Evolutionary conservation across 1,140 invertebrate species (phyloP).

Genomic region (Lycorma delicatula): DNA sequence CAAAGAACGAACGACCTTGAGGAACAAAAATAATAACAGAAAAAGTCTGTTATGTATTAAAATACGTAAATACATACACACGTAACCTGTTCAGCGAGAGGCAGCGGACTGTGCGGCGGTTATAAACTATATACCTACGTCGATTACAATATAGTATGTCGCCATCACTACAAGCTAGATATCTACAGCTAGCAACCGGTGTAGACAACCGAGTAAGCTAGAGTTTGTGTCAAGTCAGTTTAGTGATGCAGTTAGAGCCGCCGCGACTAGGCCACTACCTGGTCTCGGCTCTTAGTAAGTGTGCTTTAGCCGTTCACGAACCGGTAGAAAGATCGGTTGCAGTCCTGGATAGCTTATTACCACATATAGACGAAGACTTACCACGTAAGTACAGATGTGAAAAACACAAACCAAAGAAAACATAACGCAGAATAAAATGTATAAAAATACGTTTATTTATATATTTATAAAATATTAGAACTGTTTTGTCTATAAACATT

Average conservation of each 20-base stretch:
- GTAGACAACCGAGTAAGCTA: neutral
- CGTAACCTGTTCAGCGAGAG: no score
- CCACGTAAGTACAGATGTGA: constrained; percentile 22
- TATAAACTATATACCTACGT: neutral
- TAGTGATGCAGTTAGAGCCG: constrained; percentile 38
- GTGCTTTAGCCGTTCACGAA: constrained; percentile 19
- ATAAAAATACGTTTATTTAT: no score
- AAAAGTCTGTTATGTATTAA: no score
- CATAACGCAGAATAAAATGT: no score
- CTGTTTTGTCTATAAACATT: no score
- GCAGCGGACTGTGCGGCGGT: neutral
- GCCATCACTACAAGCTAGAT: neutral
- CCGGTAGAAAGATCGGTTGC: constrained; percentile 36
- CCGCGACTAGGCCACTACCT: neutral
- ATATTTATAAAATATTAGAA: no score
- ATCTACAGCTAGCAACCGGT: neutral
- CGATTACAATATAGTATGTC: neutral
- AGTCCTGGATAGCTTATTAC: constrained; percentile 42
- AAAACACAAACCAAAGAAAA: no score
- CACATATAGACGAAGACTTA: constrained; percentile 40
- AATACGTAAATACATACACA: no score
- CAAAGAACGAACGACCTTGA: no score
- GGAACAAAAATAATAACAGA: no score
- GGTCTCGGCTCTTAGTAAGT: constrained; percentile 10
- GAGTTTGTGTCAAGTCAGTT: neutral